Evolutionary conservation across 2,888 invertebrate species (phyloP), one percentile per base, ranked within the genome.

Genomic region (Tyria jacobaeae): DNA sequence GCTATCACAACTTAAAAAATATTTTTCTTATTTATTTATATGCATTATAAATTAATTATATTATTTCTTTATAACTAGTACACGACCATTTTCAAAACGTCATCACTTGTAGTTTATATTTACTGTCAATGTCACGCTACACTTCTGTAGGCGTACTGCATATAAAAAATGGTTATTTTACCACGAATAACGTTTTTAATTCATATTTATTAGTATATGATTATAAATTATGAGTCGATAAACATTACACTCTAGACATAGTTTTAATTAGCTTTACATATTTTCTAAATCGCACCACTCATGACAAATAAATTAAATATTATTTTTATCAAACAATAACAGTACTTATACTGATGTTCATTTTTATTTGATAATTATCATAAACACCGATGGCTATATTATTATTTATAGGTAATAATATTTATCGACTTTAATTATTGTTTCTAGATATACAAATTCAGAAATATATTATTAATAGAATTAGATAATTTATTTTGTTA

Each of bases 401-500:
- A n/a, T n/a, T n/a, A 35, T 39, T 50, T 31, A 56, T 49, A 39
- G 27, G 41, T 53, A 37, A 25, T 44, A 57, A 51, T 48, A 52
- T 48, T 49, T 64, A 34, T 50, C 51, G 21, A 58, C 52, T 70
- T 62, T 66, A 47, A 60, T 53, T 49, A 48, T 34, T 61, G 49
- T 49, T 41, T 4, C 34, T 62, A 53, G 15, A 39, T 50, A 21
- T 56, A 21, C 37, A 67, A 64, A 62, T 61, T 52, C 49, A 67
- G 68, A 64, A 24, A 60, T 39, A 44, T 57, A 44, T 47, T 62
- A 55, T 59, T 55, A 56, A 51, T 63, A 61, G 25, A 55, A 49
- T 62, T 56, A 58, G 53, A 70, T 65, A 64, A 68, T 72, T 70
- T 73, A 70, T 73, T 68, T 85, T 85, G 83, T 85, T 86, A 87